Percentiles rank a stretch among this genome's conserved stretches.
These are phyloP conservation scores for Pogonomyrmex barbatus DNA, from an alignment of 1,140 invertebrate genomes.

Conservation along the genomic window DNA sequence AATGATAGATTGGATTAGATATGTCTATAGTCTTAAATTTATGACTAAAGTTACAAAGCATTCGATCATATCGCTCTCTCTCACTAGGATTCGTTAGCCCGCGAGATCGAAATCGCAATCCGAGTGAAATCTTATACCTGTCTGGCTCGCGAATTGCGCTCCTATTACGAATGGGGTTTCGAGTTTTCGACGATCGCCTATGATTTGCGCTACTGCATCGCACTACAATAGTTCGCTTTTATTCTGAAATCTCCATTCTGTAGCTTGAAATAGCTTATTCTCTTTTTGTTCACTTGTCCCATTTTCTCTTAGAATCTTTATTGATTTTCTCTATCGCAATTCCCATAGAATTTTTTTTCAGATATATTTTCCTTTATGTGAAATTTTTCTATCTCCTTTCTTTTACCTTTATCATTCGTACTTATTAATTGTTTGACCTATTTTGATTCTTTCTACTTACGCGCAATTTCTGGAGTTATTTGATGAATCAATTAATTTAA, in stretches of 20 bases:
- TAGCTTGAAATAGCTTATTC: slow-evolving; percentile 24
- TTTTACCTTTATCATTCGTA: background rate
- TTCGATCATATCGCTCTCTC: background rate
- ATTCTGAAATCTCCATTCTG: slow-evolving; percentile 51
- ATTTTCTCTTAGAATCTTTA: slow-evolving; percentile 54
- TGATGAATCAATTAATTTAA: slow-evolving; percentile 12
- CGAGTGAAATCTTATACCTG: slow-evolving; percentile 25
- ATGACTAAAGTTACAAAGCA: background rate
- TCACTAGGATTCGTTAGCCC: background rate
- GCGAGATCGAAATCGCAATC: slow-evolving; percentile 13
- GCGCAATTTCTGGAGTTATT: background rate
- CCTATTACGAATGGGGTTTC: slow-evolving; percentile 29
- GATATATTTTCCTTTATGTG: slow-evolving; percentile 5
- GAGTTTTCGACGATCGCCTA: slow-evolving; percentile 37
- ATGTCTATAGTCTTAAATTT: background rate
- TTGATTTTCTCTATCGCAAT: slow-evolving; percentile 54
- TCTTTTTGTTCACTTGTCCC: slow-evolving; percentile 28
- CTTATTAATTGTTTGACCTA: slow-evolving; percentile 1
- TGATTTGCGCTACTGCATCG: slow-evolving; percentile 53
- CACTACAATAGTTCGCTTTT: slow-evolving; percentile 44
- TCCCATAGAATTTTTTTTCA: slow-evolving; percentile 48
- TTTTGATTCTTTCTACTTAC: slow-evolving; percentile 4
- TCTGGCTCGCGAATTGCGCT: slow-evolving; percentile 43
- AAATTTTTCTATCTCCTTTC: slow-evolving; percentile 11
- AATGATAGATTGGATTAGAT: background rate